A percentile compares a stretch with the other conserved stretches of the same genome.
Evolutionary conservation across 2,888 invertebrate species (phyloP).

Genomic region (Heteromyza rotundicornis): DNA sequence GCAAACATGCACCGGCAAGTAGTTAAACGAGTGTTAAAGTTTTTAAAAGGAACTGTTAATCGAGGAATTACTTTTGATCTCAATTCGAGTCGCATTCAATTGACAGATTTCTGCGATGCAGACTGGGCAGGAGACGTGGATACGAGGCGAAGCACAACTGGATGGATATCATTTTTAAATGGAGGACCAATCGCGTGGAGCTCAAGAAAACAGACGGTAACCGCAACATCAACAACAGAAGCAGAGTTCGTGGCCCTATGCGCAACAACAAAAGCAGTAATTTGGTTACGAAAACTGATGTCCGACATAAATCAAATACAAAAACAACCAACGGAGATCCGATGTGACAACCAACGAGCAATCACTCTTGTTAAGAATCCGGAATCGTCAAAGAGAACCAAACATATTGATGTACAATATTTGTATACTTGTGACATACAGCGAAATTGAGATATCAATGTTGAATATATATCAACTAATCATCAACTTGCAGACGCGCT

Average conservation of each 20-base stretch:
- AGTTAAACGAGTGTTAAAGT: constrained; percentile 29
- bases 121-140: constrained; percentile 17
- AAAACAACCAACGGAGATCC: constrained; percentile 4
- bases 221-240: constrained; percentile 1
- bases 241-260: constrained; percentile 16
- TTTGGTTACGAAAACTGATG: neutral
- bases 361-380: constrained; percentile 25
- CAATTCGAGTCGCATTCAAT: neutral
- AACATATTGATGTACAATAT: no score
- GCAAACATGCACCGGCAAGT: constrained; percentile 23
- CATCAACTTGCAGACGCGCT: no score
- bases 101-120: constrained; percentile 15
- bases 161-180: constrained; percentile 15
- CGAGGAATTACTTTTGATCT: constrained; percentile 21
- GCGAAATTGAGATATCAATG: no score
- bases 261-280: constrained; percentile 3
- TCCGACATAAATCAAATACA: constrained; percentile 9
- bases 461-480: no score
- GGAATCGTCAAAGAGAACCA: constrained; percentile 24
- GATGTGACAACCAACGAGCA: constrained; percentile 21
- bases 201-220: constrained; percentile 9
- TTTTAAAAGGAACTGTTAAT: constrained; percentile 21
- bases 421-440: no score
- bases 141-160: constrained; percentile 13
- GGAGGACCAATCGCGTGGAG: constrained; percentile 11